Evolutionary conservation across 2,113 vertebrate genomes (phyloP).

Genomic region (Melanocharis versteri): DNA sequence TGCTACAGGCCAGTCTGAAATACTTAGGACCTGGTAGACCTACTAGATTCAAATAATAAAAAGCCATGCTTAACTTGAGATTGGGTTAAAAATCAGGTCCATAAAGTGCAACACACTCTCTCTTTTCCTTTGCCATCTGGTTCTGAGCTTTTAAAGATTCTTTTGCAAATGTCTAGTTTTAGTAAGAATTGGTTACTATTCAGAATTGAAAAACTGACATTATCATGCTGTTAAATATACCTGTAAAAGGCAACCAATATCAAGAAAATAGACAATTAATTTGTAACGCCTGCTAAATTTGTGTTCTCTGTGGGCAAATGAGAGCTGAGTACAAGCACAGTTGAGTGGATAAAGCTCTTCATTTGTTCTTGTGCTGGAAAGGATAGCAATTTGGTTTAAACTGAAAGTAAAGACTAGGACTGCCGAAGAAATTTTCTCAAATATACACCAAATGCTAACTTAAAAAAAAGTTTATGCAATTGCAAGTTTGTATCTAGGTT

Average conservation of each 20-base stretch:
- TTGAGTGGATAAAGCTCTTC: not conserved
- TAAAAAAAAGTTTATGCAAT: not conserved
- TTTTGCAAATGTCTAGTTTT: not conserved
- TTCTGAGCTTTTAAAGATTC: not conserved
- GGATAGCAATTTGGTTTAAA: not conserved
- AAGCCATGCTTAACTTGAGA: not conserved
- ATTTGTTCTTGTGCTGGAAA: not conserved
- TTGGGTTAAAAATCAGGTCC: not conserved
- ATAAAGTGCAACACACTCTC: not conserved
- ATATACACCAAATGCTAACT: not conserved
- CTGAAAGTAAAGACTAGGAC: not conserved
- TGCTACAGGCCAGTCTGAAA: not conserved
- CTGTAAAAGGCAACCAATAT: not conserved
- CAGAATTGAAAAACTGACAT: not conserved
- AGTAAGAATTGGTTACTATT: not conserved
- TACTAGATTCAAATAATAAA: not conserved
- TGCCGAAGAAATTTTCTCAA: not conserved
- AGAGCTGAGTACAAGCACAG: not conserved
- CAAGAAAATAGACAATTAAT: not conserved
- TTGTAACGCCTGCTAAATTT: not conserved
- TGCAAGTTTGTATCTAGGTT: not conserved
- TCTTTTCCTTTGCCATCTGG: not conserved
- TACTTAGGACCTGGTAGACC: not conserved
- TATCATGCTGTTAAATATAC: not conserved
- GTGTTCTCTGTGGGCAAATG: not conserved